Base-by-base conservation (phyloP, 2,113 vertebrate species). In the Gadus chalcogrammus region DNA sequence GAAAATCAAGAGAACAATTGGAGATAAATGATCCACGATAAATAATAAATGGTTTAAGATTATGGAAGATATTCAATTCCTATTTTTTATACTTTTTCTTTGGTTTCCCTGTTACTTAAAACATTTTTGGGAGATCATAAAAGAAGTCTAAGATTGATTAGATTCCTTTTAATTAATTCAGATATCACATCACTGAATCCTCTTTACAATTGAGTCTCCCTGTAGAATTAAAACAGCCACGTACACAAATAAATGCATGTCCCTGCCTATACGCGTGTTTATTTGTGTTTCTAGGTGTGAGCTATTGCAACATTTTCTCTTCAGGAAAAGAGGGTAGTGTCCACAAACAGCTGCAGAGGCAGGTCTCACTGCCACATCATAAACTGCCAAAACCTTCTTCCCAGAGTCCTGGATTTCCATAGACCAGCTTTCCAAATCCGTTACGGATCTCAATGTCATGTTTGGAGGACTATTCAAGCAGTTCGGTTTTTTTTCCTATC, bases 321-420 rank as follows among this genome's bases (percentile, higher is more conserved):
- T 77, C 67, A 71, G 64, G 66, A 76, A 76, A 76, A 76, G 77
- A 87, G 71, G 77, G 78, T 75, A 72, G 6, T 0, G 53, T 60
- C 80, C 74, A 73, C 76, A 77, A 77, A 86, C 89, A 90, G 87
- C 88, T 90, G 88, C 87, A 79, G 74, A 81, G 38, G 15, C 73
- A 82, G 77, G 1, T 1, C 16, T 0, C 60, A 70, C 69, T 76
- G 18, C 20, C 22, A 3, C 9, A 11, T 61, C 22, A 12, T 6
- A n/a, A 20, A 12, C 69, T 73, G 75, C 81, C 86, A 9, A 87
- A 86, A 83, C 58, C 75, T 42, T 78, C 82, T 82, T 87, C 89
- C 87, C 86, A 87, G 84, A 87, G 86, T 89, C 80, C 83, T 82
- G 62, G 72, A 87, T 88, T 88, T 89, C 85, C 87, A 82, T 71